phyloP scores from a whole-genome alignment of 2,113 vertebrate species.

The Microcebus murinus region DNA sequence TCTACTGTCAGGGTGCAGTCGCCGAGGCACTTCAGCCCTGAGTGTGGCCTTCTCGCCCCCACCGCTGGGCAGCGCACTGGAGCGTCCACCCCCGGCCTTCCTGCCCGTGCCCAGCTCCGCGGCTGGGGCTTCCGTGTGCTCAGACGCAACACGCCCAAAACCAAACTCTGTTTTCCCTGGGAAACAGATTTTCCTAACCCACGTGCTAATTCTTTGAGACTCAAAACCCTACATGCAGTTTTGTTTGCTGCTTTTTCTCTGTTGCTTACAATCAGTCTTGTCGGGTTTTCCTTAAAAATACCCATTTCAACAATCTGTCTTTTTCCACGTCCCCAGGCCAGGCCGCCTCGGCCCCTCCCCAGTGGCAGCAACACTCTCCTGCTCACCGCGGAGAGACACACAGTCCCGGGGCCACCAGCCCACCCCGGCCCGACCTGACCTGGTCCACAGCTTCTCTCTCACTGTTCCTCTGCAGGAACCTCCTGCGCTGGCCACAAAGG shows the following conservation, averaged over 20 bases:
- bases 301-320: neutral
- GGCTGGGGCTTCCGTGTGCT: no score
- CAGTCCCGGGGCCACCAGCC: neutral
- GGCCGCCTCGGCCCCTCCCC: neutral
- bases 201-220: neutral
- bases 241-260: neutral
- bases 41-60: neutral
- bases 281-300: neutral
- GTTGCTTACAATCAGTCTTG: neutral
- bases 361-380: neutral
- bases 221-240: neutral
- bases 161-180: neutral
- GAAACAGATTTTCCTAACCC: neutral
- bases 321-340: neutral
- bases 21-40: neutral
- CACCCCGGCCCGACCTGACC: accelerated
- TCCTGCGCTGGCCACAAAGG: neutral
- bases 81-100: neutral
- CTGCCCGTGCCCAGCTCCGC: neutral
- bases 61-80: no score
- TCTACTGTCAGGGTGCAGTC: neutral
- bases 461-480: neutral
- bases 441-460: neutral
- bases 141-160: neutral
- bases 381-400: neutral